phyloP scores from a whole-genome alignment of 2,113 vertebrate species.

The Uropsilus gracilis region DNA sequence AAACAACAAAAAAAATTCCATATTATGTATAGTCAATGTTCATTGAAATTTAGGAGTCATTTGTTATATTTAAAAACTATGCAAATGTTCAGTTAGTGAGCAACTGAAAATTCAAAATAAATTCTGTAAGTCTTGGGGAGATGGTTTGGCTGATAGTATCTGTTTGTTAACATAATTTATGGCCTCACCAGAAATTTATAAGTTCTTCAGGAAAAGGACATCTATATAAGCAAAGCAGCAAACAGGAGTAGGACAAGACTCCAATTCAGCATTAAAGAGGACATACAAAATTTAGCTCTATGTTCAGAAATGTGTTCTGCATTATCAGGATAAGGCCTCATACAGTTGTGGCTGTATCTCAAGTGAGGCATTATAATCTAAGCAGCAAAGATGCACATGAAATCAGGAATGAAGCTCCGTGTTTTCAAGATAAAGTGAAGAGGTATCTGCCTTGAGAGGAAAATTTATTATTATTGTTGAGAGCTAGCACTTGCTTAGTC shows the following conservation, averaged over 20 bases:
- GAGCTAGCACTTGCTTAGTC: neutral
- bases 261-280: neutral
- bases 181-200: neutral
- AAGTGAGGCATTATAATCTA: neutral
- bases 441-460: neutral
- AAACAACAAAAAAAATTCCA: neutral
- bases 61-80: conserved; percentile 1
- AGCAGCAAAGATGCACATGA: neutral
- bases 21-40: neutral
- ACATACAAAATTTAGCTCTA: neutral
- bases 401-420: neutral
- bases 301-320: neutral
- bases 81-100: neutral
- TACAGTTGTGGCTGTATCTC: neutral
- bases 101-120: neutral
- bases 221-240: neutral
- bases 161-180: neutral
- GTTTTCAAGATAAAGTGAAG: neutral
- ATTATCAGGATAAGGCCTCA: neutral
- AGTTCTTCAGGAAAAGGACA: neutral
- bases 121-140: neutral
- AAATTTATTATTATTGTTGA: neutral
- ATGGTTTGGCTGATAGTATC: neutral
- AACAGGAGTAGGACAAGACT: neutral
- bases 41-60: neutral